Percentiles rank a stretch among this genome's conserved stretches.
These are phyloP conservation scores for Ophion obscuratus DNA, from an alignment of 2,888 invertebrate genomes.

Conservation along the genomic window DNA sequence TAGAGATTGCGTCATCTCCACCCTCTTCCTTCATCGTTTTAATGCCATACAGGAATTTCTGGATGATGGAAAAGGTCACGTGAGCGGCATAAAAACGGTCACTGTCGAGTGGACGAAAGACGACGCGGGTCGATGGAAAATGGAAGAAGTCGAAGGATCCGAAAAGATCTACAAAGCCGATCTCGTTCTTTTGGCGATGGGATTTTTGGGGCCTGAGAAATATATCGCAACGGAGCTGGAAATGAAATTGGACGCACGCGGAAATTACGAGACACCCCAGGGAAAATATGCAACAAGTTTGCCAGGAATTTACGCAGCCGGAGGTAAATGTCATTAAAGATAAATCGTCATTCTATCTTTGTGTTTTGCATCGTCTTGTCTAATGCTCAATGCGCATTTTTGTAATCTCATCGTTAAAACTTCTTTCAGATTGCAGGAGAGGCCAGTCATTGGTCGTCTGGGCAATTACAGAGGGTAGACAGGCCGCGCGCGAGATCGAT, in stretches of 20 bases:
- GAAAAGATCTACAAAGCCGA: conserved; percentile 94
- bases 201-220: conserved; percentile 98
- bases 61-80: conserved; percentile 94
- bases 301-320: conserved; percentile 96
- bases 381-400: background rate
- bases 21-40: background rate
- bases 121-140: conserved; percentile 96
- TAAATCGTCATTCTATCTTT: background rate
- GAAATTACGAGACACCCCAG: conserved; percentile 94
- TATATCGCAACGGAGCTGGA: conserved; percentile 92
- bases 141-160: conserved; percentile 93
- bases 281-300: conserved; percentile 92
- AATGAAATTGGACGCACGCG: conserved; percentile 94
- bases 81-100: conserved; percentile 95
- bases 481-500: conserved; percentile 97
- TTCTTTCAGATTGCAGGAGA: conserved; percentile 94
- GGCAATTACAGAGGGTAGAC: conserved; percentile 99
- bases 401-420: conserved; percentile 5
- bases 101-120: conserved; percentile 97
- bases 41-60: conserved; percentile 89
- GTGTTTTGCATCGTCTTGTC: background rate
- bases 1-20: too few species aligned
- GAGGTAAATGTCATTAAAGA: conserved; percentile 87
- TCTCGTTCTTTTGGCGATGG: conserved; percentile 98
- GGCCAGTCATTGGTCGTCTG: conserved; percentile 99